These are phyloP conservation scores for Hirtodrosophila cameraria DNA, from an alignment of 2,888 invertebrate species.

Conservation along the genomic window DNA sequence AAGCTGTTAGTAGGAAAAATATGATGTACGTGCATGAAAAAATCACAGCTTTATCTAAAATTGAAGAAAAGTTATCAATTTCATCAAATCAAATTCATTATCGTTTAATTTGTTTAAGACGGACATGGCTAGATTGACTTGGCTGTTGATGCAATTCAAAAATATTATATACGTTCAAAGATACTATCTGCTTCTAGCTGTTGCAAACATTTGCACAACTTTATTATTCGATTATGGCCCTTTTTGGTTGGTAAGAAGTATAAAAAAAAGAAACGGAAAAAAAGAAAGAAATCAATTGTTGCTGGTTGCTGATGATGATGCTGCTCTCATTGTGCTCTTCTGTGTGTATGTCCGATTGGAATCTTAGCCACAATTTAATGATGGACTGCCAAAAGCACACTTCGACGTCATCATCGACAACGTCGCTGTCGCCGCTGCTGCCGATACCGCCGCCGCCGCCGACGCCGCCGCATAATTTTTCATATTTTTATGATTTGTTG, in stretches of 20 bases:
- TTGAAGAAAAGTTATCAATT: no score
- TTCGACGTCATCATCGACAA: slow-evolving; percentile 65
- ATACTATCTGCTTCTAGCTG: no score
- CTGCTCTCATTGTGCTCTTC: slow-evolving; percentile 38
- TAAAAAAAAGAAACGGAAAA: slow-evolving; percentile 15
- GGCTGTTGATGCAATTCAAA: no score
- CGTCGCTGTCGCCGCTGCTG: slow-evolving; percentile 17
- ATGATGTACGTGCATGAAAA: no score
- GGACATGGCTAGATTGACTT: no score
- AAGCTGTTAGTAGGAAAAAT: no score
- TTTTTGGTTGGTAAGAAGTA: no score
- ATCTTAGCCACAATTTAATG: slow-evolving; percentile 79
- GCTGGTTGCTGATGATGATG: slow-evolving; percentile 23
- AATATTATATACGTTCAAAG: no score
- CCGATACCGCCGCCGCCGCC: slow-evolving; percentile 26
- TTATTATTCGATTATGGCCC: neutral
- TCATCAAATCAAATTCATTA: no score
- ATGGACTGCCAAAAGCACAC: slow-evolving; percentile 80
- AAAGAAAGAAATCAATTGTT: slow-evolving; percentile 40
- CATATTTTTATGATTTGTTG: slow-evolving; percentile 79
- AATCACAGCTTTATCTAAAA: no score
- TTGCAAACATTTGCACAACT: no score
- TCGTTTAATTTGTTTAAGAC: no score
- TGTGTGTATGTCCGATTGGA: slow-evolving; percentile 68
- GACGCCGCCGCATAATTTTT: slow-evolving; percentile 71